phyloP scores from a whole-genome alignment of 30 jellyfish, hydroid and myxozoan genomes.

The Chrysaora quinquecirrha region DNA sequence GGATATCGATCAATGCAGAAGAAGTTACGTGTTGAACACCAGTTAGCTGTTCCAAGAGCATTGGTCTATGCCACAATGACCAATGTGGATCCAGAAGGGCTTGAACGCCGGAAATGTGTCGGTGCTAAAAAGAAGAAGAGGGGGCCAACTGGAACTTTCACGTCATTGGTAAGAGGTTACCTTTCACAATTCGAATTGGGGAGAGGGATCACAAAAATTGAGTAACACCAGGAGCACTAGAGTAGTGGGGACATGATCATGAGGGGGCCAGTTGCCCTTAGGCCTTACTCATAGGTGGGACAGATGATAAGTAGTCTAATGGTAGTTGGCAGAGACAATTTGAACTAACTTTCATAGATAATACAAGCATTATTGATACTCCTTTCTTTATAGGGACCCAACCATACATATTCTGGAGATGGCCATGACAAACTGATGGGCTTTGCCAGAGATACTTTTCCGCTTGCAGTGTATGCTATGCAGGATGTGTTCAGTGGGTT shows the following conservation, averaged over 20 bases:
- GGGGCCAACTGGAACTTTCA: conserved; percentile 33
- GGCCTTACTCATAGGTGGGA: conserved; percentile 7
- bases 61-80: conserved; percentile 4
- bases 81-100: conserved; percentile 6
- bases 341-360: background rate
- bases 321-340: no score
- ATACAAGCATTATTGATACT: background rate
- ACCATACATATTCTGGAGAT: conserved; percentile 36
- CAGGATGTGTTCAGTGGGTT: conserved; percentile 47
- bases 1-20: background rate
- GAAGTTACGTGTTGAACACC: conserved; percentile 4
- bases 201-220: background rate
- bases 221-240: conserved; percentile 5
- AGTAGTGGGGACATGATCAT: conserved; percentile 4
- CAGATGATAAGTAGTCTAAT: background rate
- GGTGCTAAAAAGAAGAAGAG: conserved; percentile 7
- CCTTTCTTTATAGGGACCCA: conserved; percentile 15
- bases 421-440: conserved; percentile 56
- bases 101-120: conserved; percentile 1
- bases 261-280: conserved; percentile 8
- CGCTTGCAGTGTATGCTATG: conserved; percentile 38
- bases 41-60: background rate
- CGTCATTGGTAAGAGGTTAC: conserved; percentile 26
- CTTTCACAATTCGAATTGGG: background rate
- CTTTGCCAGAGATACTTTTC: conserved; percentile 17